Evolutionary conservation across 1,140 invertebrate species (phyloP).

Genomic region (Lasioglossum albipes): DNA sequence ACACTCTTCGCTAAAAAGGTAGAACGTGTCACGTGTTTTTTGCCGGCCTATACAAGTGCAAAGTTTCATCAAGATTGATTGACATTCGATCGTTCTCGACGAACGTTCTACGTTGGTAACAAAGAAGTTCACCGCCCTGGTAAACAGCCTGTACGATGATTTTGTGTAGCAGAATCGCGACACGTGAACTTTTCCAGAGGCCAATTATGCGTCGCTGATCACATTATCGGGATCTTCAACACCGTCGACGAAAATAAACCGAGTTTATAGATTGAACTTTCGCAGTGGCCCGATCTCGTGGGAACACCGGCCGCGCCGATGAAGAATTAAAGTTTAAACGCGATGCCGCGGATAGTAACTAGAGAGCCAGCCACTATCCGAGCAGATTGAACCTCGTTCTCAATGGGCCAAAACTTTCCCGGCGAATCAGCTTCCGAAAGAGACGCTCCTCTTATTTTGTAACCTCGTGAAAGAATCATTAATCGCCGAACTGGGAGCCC

Average conservation of each 20-base stretch:
- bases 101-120: no score
- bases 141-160: not conserved
- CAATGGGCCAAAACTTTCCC: not conserved
- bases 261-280: slow-evolving; percentile 9
- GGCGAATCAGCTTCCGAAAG: not conserved
- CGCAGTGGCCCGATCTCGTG: not conserved
- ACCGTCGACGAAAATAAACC: not conserved
- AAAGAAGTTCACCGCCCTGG: no score
- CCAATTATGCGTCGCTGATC: not conserved
- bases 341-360: not conserved
- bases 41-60: no score
- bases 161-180: not conserved
- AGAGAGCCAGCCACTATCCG: not conserved
- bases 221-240: slow-evolving; percentile 1
- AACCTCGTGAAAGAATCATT: no score
- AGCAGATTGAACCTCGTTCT: not conserved
- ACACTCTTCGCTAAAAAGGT: no score
- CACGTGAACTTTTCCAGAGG: not conserved
- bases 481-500: no score
- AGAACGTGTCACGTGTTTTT: no score
- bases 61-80: no score
- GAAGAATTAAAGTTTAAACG: slow-evolving; percentile 22
- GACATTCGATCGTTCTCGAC: no score
- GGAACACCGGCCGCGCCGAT: not conserved
- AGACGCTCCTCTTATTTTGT: no score